These are phyloP conservation scores for Oscheius sp. DNA, from an alignment of 1,140 invertebrate species.

Conservation along the genomic window DNA sequence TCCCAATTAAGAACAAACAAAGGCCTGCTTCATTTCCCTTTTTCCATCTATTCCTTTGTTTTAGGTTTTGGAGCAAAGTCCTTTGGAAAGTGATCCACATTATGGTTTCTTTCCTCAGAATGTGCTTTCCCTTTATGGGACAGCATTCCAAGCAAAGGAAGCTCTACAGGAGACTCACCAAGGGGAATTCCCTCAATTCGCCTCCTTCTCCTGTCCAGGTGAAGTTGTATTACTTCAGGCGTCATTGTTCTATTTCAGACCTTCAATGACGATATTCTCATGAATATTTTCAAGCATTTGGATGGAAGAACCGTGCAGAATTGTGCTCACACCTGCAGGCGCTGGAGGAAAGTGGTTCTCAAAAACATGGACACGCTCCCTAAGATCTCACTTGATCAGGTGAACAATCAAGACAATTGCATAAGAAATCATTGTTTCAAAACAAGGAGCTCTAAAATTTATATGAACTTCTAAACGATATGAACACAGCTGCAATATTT, in stretches of 20 bases:
- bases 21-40: not conserved
- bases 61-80: not conserved
- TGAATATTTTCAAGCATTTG: slow-evolving; percentile 6
- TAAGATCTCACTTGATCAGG: not conserved
- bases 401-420: not conserved
- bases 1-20: not conserved
- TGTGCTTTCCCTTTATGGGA: not conserved
- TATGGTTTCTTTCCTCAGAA: not conserved
- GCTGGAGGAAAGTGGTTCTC: not conserved
- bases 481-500: no score
- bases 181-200: not conserved
- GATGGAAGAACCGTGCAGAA: not conserved
- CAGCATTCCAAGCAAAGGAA: not conserved
- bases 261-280: not conserved
- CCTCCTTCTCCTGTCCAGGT: not conserved
- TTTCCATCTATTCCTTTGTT: not conserved
- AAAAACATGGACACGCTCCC: not conserved
- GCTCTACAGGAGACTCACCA: not conserved
- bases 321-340: not conserved
- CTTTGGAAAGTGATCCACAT: not conserved
- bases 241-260: not conserved
- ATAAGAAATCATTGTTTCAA: no score
- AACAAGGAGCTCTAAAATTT: no score
- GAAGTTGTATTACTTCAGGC: not conserved
- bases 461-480: no score